Percentiles rank a stretch among this genome's conserved stretches.
Evolutionary conservation across 2,113 vertebrate genomes (phyloP).

Genomic region (Chaetops frenatus): DNA sequence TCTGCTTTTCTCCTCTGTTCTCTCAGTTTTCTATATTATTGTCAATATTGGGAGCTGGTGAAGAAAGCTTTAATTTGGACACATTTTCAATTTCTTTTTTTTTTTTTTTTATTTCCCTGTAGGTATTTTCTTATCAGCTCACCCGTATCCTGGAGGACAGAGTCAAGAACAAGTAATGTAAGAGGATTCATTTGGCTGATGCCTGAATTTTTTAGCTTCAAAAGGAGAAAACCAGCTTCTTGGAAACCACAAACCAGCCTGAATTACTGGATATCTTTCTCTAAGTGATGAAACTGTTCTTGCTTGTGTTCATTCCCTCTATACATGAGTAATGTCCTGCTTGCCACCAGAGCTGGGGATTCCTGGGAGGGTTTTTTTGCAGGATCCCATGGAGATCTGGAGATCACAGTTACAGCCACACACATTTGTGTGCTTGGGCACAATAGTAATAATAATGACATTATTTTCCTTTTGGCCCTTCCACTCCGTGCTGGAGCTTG

Average conservation of each 20-base stretch:
- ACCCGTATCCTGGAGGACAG: constrained; percentile 87
- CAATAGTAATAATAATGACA: not conserved
- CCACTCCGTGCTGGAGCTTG: not conserved
- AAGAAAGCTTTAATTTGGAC: not conserved
- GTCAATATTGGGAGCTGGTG: not conserved
- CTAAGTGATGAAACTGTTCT: not conserved
- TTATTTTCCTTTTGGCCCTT: not conserved
- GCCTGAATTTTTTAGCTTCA: not conserved
- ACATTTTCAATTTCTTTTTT: not conserved
- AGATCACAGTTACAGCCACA: not conserved
- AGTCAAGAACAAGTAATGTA: constrained; percentile 89
- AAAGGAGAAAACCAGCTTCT: not conserved
- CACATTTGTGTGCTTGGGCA: not conserved
- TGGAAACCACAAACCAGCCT: not conserved
- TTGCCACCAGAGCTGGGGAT: not conserved
- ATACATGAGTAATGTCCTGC: not conserved
- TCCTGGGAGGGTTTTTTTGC: not conserved
- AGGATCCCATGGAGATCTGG: not conserved
- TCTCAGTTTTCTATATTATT: not conserved
- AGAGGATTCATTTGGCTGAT: constrained; percentile 56
- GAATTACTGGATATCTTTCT: not conserved
- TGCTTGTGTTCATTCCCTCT: not conserved
- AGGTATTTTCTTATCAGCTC: constrained; percentile 90
- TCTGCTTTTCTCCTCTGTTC: not conserved
- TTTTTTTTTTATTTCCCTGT: not conserved